phyloP scores from a whole-genome alignment of 2,888 invertebrate species.

The Muscina levida region DNA sequence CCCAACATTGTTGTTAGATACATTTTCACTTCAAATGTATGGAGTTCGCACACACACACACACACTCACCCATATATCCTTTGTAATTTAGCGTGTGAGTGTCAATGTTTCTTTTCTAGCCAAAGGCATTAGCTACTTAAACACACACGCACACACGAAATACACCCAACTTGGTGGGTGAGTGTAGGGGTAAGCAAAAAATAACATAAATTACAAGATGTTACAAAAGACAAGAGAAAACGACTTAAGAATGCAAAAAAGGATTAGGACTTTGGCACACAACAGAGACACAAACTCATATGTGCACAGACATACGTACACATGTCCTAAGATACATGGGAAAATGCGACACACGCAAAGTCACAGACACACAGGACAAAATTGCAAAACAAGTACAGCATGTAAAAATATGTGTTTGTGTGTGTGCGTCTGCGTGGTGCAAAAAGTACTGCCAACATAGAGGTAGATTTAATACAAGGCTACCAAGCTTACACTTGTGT shows the following conservation, averaged over 20 bases:
- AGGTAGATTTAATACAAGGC: slow-evolving; percentile 7
- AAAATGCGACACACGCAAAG: slow-evolving; percentile 4
- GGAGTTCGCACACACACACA: not conserved
- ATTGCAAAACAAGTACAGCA: slow-evolving; percentile 21
- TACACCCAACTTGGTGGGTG: slow-evolving; percentile 4
- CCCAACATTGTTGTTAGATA: slow-evolving; percentile 22
- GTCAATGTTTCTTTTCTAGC: slow-evolving; percentile 23
- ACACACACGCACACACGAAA: slow-evolving; percentile 48
- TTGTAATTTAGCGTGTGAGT: not conserved
- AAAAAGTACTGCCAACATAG: too few species aligned
- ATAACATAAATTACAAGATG: slow-evolving; percentile 57
- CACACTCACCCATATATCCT: too few species aligned
- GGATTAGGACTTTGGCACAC: slow-evolving; percentile 53
- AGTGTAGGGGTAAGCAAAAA: not conserved
- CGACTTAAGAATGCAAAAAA: slow-evolving; percentile 61
- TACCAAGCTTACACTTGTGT: not conserved
- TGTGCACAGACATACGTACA: slow-evolving; percentile 32
- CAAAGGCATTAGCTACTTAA: slow-evolving; percentile 63
- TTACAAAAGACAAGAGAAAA: slow-evolving; percentile 59
- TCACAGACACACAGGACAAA: not conserved
- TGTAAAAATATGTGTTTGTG: slow-evolving; percentile 19
- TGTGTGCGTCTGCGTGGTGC: slow-evolving; percentile 16
- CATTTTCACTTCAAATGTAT: not conserved
- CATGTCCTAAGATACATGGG: slow-evolving; percentile 28
- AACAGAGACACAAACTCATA: slow-evolving; percentile 9